These are phyloP conservation scores for Fukomys damarensis DNA, from an alignment of 2,113 vertebrate species.

Conservation along the genomic window DNA sequence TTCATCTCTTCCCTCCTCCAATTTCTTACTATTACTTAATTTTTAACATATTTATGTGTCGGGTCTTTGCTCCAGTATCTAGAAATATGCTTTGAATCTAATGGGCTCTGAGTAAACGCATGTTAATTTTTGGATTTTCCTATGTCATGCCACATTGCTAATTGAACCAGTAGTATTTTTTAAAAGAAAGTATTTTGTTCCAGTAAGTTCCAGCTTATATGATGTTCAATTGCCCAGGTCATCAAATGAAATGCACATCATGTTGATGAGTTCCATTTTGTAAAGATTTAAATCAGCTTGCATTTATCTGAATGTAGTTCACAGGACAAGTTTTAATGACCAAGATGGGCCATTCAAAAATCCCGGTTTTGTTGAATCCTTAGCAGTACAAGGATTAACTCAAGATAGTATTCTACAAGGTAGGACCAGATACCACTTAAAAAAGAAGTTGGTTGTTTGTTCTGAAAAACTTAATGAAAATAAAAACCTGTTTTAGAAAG, in stretches of 20 bases:
- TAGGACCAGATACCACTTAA: background rate
- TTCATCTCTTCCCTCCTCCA: background rate
- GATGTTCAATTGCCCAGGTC: background rate
- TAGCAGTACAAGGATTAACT: background rate
- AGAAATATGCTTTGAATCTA: background rate
- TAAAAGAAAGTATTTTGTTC: background rate
- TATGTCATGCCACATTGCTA: background rate
- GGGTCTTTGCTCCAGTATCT: constrained; percentile 2
- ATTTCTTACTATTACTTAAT: background rate
- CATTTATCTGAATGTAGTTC: background rate
- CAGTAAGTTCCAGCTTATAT: background rate
- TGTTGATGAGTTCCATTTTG: background rate
- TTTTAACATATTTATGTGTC: background rate
- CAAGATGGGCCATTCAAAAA: background rate
- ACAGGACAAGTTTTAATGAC: background rate
- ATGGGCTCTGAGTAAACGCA: background rate
- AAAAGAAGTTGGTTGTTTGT: background rate
- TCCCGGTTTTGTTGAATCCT: background rate
- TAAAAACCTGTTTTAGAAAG: constrained; percentile 3
- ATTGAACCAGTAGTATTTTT: background rate
- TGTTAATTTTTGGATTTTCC: background rate
- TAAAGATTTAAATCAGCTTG: background rate
- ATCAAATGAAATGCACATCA: background rate
- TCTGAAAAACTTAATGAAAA: constrained; percentile 29
- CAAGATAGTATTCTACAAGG: background rate